A percentile compares a stretch with the other conserved stretches of the same genome.
Evolutionary conservation across 2,113 vertebrate species (phyloP).

Genomic region (cattle (Bos taurus)): DNA sequence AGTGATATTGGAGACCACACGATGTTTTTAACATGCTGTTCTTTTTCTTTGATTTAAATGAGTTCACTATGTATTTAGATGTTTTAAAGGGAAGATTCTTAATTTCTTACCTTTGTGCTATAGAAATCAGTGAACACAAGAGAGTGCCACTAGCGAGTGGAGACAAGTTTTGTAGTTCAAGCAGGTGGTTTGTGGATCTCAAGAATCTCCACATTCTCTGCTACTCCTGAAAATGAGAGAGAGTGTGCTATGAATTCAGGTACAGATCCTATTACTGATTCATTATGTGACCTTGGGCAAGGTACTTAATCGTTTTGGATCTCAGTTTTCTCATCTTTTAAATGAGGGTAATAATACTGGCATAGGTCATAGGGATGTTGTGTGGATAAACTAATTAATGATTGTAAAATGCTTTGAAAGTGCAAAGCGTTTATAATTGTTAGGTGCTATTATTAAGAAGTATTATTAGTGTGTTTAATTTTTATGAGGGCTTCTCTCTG

Average conservation of each 20-base stretch:
- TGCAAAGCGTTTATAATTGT: constrained; percentile 59
- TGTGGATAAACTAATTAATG: constrained; percentile 73
- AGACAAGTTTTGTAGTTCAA: background rate
- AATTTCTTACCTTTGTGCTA: background rate
- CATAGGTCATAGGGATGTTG: constrained; percentile 51
- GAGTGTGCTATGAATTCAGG: background rate
- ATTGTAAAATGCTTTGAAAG: constrained; percentile 66
- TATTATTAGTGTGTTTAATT: constrained; percentile 70
- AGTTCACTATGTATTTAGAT: background rate
- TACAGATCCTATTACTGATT: constrained; percentile 34
- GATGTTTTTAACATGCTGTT: background rate
- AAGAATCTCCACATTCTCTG: background rate
- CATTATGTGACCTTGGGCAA: background rate
- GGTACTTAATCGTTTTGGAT: constrained; percentile 34
- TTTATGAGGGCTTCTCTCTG: constrained; percentile 44
- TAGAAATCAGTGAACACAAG: background rate
- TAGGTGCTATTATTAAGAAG: constrained; percentile 64
- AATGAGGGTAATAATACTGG: constrained; percentile 64
- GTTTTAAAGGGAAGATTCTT: background rate
- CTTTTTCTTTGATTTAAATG: background rate
- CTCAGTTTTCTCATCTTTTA: constrained; percentile 65
- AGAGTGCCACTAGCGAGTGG: background rate
- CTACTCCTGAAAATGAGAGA: background rate
- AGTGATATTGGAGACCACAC: background rate
- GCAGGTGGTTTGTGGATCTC: background rate